Conservation (phyloP, 2,888 invertebrate genomes). For the Dryomyza anilis region DNA sequence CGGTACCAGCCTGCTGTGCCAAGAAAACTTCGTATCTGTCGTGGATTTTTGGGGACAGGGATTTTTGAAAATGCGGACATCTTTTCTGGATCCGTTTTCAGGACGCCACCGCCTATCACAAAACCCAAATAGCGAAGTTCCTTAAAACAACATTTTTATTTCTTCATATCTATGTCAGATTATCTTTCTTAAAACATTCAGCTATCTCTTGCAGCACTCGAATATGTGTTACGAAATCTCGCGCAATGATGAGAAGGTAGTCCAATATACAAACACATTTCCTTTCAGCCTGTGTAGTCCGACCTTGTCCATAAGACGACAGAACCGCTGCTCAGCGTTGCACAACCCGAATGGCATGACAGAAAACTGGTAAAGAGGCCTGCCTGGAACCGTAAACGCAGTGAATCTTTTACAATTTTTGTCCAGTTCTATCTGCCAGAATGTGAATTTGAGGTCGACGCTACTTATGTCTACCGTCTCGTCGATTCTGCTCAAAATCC, state of each 20-base stretch:
- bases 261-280: conserved; percentile 1
- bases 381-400: background rate
- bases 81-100: too few relatives aligned
- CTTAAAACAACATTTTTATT: too few relatives aligned
- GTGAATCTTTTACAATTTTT: background rate
- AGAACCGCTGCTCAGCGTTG: background rate
- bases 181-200: background rate
- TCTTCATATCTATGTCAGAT: background rate
- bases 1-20: too few relatives aligned
- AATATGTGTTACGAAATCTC: conserved; percentile 6
- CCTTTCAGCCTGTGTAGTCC: background rate
- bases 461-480: background rate
- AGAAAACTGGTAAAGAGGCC: background rate
- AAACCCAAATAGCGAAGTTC: too few relatives aligned
- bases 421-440: background rate
- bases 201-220: background rate
- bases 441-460: background rate
- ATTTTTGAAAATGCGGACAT: too few relatives aligned
- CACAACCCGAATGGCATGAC: too few relatives aligned
- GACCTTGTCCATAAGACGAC: background rate
- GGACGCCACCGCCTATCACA: too few relatives aligned
- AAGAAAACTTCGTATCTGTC: too few relatives aligned
- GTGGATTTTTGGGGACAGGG: too few relatives aligned
- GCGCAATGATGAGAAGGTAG: background rate
- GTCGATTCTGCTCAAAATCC: too few relatives aligned